Evolutionary conservation across 2,113 vertebrate genomes (phyloP).

Genomic region (Ciconia boyciana): DNA sequence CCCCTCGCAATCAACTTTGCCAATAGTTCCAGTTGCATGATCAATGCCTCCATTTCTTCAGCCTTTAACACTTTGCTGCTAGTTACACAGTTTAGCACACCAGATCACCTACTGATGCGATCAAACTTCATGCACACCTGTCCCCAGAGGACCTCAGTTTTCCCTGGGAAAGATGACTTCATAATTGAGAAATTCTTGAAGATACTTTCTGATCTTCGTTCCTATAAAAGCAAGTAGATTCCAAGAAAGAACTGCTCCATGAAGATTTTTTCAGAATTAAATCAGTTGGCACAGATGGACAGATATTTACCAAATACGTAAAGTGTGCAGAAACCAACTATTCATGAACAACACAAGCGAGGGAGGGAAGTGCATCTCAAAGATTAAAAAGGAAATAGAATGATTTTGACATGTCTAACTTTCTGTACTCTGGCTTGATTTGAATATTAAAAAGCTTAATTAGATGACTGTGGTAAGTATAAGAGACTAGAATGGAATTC

Average conservation of each 20-base stretch:
- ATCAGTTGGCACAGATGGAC: not conserved
- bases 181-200: not conserved
- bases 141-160: not conserved
- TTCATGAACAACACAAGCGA: not conserved
- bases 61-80: not conserved
- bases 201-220: not conserved
- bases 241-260: not conserved
- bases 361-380: not conserved
- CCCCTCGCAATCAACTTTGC: not conserved
- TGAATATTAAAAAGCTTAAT: not conserved
- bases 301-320: not conserved
- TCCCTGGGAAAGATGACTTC: not conserved
- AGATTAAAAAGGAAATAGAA: not conserved
- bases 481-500: not conserved
- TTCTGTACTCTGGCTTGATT: not conserved
- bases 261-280: not conserved
- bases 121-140: not conserved
- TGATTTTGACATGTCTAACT: not conserved
- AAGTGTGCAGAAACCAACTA: not conserved
- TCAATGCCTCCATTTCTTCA: not conserved
- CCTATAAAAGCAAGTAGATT: not conserved
- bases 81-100: not conserved
- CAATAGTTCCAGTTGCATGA: not conserved
- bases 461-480: not conserved
- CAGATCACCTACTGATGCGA: not conserved